phyloP scores from a whole-genome alignment of 2,113 vertebrate genomes.

The Osmerus eperlanus region DNA sequence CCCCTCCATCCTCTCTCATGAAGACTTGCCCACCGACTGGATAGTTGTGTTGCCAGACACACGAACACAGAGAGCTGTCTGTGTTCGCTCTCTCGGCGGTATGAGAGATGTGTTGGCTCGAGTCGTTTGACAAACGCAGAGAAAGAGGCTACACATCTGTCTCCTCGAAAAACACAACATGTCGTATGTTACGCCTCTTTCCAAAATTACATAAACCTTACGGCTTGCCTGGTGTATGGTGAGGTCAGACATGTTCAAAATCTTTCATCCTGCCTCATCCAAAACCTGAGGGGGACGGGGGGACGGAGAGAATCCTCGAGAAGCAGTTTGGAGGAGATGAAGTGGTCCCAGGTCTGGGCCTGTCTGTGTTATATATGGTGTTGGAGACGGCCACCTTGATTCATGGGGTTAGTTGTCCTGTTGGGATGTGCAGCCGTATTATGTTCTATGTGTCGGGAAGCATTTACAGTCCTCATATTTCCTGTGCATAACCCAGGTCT shows the following conservation, averaged over 20 bases:
- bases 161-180: constrained; percentile 23
- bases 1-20: no score
- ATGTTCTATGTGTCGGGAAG: constrained; percentile 55
- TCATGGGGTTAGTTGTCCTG: constrained; percentile 57
- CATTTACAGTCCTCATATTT: constrained; percentile 55
- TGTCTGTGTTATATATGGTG: constrained; percentile 67
- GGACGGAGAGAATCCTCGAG: constrained; percentile 41
- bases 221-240: constrained; percentile 20
- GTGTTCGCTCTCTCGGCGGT: neutral
- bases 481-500: constrained; percentile 35
- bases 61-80: neutral
- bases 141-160: constrained; percentile 5
- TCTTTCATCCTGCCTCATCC: constrained; percentile 38
- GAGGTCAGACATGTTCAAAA: constrained; percentile 50
- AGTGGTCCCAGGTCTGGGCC: constrained; percentile 57
- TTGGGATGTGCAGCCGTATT: constrained; percentile 56
- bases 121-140: constrained; percentile 3
- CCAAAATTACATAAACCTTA: constrained; percentile 42
- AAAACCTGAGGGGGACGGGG: neutral
- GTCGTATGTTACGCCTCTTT: constrained; percentile 34
- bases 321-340: constrained; percentile 54
- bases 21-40: no score
- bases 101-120: neutral
- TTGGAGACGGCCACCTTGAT: constrained; percentile 54
- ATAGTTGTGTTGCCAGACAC: no score